Evolutionary conservation across 1,140 invertebrate species (phyloP).

Genomic region (Bombus turneri): DNA sequence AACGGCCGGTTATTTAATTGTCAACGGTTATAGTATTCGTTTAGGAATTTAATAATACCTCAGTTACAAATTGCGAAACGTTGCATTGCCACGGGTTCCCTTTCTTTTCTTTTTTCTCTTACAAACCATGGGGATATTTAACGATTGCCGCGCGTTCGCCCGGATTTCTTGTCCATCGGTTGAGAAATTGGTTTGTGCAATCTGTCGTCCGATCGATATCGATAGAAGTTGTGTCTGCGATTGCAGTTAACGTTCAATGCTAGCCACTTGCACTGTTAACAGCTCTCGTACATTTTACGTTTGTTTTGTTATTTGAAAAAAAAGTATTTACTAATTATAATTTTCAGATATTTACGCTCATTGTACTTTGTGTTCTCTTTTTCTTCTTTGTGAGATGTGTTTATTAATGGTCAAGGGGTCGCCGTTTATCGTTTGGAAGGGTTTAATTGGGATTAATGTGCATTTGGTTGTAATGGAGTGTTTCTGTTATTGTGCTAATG

Average conservation of each 20-base stretch:
- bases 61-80: neutral
- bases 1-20: constrained; percentile 42
- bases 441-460: too few relatives aligned
- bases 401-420: too few relatives aligned
- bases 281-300: neutral
- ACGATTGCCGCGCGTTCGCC: neutral
- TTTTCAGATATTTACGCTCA: too few relatives aligned
- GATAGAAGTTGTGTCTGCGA: neutral
- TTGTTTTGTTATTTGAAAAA: neutral
- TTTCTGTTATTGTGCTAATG: too few relatives aligned
- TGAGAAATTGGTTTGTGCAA: constrained; percentile 1
- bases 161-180: neutral
- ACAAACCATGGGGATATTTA: too few relatives aligned
- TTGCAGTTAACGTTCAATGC: neutral
- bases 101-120: neutral
- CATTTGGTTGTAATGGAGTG: too few relatives aligned
- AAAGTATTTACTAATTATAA: too few relatives aligned
- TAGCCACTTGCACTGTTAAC: neutral
- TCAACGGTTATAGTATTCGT: constrained; percentile 31
- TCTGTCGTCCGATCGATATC: neutral
- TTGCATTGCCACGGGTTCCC: neutral
- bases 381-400: too few relatives aligned
- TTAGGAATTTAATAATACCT: neutral
- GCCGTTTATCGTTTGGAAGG: too few relatives aligned
- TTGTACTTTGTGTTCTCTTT: too few relatives aligned